Conservation (phyloP, 1,140 invertebrate species). For the Melanaphis sacchari region DNA sequence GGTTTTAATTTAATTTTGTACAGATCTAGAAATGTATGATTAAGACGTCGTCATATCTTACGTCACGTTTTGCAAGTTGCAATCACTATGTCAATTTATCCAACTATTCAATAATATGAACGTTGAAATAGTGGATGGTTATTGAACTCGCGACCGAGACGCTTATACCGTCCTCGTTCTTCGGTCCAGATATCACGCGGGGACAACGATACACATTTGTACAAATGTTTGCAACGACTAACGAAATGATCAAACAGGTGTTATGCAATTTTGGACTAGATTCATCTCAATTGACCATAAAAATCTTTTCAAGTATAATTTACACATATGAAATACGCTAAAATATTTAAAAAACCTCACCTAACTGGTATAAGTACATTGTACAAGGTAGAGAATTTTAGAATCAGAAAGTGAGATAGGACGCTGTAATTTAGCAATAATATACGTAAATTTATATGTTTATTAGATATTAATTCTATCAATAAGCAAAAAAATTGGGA, state of each 20-base stretch:
- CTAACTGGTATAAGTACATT: neutral
- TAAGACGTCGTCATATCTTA: neutral
- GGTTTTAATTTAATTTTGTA: neutral
- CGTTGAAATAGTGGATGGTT: neutral
- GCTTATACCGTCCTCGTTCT: neutral
- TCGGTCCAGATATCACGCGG: neutral
- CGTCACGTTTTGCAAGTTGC: neutral
- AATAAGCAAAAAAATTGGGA: too few relatives aligned
- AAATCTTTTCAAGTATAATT: neutral
- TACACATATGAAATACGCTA: neutral
- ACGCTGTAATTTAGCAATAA: neutral
- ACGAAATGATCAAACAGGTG: neutral
- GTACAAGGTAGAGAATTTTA: neutral
- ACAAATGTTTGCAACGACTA: neutral
- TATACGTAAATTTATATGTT: neutral
- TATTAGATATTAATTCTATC: neutral
- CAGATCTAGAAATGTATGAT: neutral
- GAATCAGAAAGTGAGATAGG: neutral
- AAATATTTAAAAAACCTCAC: too few relatives aligned
- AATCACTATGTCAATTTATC: neutral
- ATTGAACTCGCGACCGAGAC: neutral
- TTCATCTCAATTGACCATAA: constrained; percentile 32
- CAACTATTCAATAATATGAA: neutral
- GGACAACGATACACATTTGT: neutral
- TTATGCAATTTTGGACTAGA: constrained; percentile 36